These are phyloP conservation scores for Aeoliscus strigatus DNA, from an alignment of 2,797 vertebrate genomes.

Conservation along the genomic window DNA sequence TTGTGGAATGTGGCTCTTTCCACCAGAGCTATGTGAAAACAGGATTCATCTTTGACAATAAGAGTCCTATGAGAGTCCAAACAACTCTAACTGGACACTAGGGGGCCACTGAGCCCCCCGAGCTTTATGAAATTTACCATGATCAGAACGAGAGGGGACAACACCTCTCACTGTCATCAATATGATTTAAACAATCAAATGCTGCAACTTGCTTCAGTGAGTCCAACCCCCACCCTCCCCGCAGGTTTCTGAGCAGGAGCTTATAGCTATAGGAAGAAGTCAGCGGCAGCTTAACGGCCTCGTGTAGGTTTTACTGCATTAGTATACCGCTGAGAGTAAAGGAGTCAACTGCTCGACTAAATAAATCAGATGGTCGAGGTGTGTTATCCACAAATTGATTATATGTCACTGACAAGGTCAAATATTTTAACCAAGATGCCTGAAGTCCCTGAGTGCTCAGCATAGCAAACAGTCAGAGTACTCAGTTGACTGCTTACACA, in stretches of 20 bases:
- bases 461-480: slow-evolving; percentile 61
- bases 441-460: slow-evolving; percentile 62
- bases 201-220: slow-evolving; percentile 21
- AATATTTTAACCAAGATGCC: slow-evolving; percentile 67
- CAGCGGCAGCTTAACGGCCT: slow-evolving; percentile 38
- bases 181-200: too few species aligned
- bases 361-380: slow-evolving; percentile 61
- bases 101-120: too few species aligned
- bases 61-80: too few species aligned
- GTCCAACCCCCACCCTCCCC: slow-evolving; percentile 38
- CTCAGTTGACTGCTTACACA: slow-evolving; percentile 60
- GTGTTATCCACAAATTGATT: slow-evolving; percentile 71
- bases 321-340: slow-evolving; percentile 44
- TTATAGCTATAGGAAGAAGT: slow-evolving; percentile 41
- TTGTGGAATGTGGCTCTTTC: too few species aligned
- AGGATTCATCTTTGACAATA: too few species aligned
- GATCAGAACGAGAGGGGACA: too few species aligned
- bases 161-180: neutral
- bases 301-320: slow-evolving; percentile 38
- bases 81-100: too few species aligned
- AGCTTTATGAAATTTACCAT: too few species aligned
- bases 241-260: slow-evolving; percentile 46
- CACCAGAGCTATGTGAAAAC: too few species aligned
- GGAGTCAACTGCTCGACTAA: slow-evolving; percentile 56
- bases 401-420: slow-evolving; percentile 72